Evolutionary conservation across 2,113 vertebrate genomes (phyloP).

Genomic region (Elgaria multicarinata): DNA sequence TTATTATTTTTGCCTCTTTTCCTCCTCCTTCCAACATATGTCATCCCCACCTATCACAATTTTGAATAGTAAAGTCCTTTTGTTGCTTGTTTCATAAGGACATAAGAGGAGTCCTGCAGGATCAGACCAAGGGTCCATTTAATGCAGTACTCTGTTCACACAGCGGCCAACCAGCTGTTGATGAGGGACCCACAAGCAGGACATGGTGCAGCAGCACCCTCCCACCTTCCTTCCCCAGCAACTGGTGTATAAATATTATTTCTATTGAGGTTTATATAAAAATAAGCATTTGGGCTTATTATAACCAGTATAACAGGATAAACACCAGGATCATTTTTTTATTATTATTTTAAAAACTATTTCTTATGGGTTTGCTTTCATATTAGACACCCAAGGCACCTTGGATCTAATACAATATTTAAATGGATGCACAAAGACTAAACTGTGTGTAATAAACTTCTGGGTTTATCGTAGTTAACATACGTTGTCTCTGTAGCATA

Average conservation of each 20-base stretch:
- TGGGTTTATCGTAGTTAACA: neutral
- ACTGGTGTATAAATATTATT: neutral
- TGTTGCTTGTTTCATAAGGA: neutral
- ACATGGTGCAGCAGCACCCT: no score
- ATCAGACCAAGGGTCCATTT: no score
- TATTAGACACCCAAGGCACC: neutral
- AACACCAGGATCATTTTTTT: neutral
- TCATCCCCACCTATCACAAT: neutral
- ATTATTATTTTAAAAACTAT: neutral
- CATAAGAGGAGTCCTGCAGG: no score
- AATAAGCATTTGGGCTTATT: neutral
- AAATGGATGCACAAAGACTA: neutral
- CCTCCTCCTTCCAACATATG: neutral
- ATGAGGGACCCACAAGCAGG: no score
- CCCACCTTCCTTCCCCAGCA: no score
- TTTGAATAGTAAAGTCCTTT: neutral
- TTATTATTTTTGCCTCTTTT: neutral
- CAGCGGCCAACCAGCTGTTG: no score
- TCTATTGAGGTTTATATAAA: neutral
- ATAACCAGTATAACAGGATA: neutral
- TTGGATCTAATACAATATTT: neutral
- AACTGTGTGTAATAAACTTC: neutral
- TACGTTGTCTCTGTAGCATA: neutral
- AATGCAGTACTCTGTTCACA: no score
- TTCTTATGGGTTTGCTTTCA: neutral